Evolutionary conservation across 2,888 invertebrate species (phyloP).

Genomic region (Polyploca ridens): DNA sequence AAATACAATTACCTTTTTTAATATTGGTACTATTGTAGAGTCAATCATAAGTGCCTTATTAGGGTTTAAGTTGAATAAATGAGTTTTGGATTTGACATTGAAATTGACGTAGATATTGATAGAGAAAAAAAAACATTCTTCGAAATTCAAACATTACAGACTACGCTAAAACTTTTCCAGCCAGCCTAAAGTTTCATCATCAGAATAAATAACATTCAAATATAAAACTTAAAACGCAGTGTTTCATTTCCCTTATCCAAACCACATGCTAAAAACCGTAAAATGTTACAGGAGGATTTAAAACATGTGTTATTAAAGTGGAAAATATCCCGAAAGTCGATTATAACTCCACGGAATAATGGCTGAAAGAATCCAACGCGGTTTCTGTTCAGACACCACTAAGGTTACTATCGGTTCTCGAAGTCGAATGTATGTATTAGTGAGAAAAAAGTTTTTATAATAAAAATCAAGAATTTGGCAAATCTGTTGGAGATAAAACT

Average conservation of each 20-base stretch:
- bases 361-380: conserved; percentile 71
- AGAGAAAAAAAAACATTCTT: no score
- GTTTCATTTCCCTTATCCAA: background rate
- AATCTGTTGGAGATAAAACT: no score
- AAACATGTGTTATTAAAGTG: conserved; percentile 11
- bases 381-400: conserved; percentile 40
- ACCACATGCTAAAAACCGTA: conserved; percentile 8
- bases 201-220: background rate
- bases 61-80: no score
- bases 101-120: no score
- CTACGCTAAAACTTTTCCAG: background rate
- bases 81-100: no score
- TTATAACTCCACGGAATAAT: conserved; percentile 74
- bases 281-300: conserved; percentile 7
- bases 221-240: background rate
- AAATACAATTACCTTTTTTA: no score
- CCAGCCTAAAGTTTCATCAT: background rate
- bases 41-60: no score
- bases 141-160: background rate
- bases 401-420: conserved; percentile 49
- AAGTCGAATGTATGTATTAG: conserved; percentile 11
- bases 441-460: background rate
- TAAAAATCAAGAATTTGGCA: no score
- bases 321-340: conserved; percentile 69
- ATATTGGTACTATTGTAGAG: no score